phyloP scores from a whole-genome alignment of 2,797 vertebrate species.

The Lagorchestes hirsutus region DNA sequence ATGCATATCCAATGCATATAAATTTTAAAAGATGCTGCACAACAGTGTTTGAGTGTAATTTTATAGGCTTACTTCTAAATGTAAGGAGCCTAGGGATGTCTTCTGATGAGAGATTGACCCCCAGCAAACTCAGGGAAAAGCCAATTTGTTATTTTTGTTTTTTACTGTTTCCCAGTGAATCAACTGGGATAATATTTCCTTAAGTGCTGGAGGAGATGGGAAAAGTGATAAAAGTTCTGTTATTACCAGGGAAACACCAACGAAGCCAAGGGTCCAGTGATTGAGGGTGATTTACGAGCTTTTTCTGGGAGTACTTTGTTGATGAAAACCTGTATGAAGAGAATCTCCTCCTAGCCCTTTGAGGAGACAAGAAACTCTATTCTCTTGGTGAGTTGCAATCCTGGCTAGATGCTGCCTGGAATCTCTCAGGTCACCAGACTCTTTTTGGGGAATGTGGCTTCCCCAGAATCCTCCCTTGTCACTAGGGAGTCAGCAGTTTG shows the following conservation, averaged over 20 bases:
- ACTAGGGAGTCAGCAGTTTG: background rate
- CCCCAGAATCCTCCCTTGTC: background rate
- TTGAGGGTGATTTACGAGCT: constrained; percentile 74
- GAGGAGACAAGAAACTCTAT: constrained; percentile 69
- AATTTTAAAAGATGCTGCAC: constrained; percentile 33
- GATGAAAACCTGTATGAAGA: constrained; percentile 66
- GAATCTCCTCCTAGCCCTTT: constrained; percentile 77
- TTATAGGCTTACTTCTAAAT: constrained; percentile 53
- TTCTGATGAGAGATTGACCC: constrained; percentile 57
- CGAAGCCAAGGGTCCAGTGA: constrained; percentile 61
- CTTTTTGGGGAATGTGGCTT: constrained; percentile 66
- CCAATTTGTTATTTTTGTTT: constrained; percentile 42
- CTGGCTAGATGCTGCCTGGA: constrained; percentile 48
- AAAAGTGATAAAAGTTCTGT: constrained; percentile 71
- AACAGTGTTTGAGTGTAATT: background rate
- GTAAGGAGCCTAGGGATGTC: constrained; percentile 54
- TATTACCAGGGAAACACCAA: constrained; percentile 71
- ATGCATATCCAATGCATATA: constrained; percentile 14
- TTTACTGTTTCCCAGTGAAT: constrained; percentile 67
- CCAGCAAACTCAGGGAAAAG: constrained; percentile 66
- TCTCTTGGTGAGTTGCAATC: constrained; percentile 63
- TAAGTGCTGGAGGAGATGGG: constrained; percentile 57
- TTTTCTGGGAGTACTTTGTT: constrained; percentile 70
- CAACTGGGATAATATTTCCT: constrained; percentile 69
- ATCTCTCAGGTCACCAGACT: constrained; percentile 50